A percentile compares a stretch with the other conserved stretches of the same genome.
Evolutionary conservation across 2,888 invertebrate species (phyloP).

Genomic region (Lochmaea crataegi): DNA sequence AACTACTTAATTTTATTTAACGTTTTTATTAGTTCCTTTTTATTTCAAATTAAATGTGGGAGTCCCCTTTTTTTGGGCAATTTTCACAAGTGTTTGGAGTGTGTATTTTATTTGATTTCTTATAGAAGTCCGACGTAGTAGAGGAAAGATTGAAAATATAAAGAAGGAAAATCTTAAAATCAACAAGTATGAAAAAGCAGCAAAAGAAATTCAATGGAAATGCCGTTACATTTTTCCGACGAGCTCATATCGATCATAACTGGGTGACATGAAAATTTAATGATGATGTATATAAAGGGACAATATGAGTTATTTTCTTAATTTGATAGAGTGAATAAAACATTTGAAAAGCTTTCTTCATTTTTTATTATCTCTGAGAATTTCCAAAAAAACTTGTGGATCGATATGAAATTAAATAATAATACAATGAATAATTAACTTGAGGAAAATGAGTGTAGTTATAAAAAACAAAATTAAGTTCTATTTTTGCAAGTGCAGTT

Average conservation of each 20-base stretch:
- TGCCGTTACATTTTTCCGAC: slow-evolving; percentile 2
- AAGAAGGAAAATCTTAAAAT: slow-evolving; percentile 10
- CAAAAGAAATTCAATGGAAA: slow-evolving; percentile 18
- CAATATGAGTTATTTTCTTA: neutral
- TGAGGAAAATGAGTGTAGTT: no score
- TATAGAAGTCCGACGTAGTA: slow-evolving; percentile 5
- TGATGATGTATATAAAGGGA: neutral
- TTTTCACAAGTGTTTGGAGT: slow-evolving; percentile 25
- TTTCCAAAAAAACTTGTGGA: no score
- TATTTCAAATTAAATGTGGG: neutral
- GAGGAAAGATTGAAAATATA: slow-evolving; percentile 12
- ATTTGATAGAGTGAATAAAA: no score
- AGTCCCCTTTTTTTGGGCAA: neutral
- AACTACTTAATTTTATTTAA: no score
- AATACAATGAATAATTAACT: no score
- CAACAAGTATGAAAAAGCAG: slow-evolving; percentile 20
- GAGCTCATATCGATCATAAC: slow-evolving; percentile 5
- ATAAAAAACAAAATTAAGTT: no score
- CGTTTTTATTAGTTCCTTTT: neutral
- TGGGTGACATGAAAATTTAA: neutral
- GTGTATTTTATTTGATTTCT: slow-evolving; percentile 27
- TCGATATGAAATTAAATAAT: no score
- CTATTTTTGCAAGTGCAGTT: no score
- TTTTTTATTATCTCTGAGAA: no score
- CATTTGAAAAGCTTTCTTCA: no score